Percentiles rank a stretch among this genome's conserved stretches.
These are phyloP conservation scores for Myiagra hebetior DNA, from an alignment of 2,113 vertebrate genomes.

Conservation along the genomic window DNA sequence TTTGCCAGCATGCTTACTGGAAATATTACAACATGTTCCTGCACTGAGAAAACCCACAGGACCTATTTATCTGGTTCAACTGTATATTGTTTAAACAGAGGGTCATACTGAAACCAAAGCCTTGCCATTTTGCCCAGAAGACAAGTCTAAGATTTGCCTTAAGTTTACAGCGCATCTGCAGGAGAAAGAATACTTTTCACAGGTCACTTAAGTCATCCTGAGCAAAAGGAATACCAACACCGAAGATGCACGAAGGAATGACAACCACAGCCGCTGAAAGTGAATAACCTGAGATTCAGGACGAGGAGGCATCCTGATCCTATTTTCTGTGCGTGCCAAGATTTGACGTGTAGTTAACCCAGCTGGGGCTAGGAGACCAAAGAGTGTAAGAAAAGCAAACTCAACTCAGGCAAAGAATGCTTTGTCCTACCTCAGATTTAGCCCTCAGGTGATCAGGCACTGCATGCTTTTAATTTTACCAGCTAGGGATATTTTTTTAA, in stretches of 20 bases:
- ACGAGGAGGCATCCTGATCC: background rate
- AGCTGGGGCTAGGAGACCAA: conserved; percentile 5
- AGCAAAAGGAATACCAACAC: background rate
- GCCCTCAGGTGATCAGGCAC: conserved; percentile 44
- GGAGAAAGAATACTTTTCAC: background rate
- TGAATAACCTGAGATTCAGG: background rate
- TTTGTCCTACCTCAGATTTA: conserved; percentile 34
- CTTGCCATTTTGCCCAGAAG: background rate
- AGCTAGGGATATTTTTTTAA: background rate
- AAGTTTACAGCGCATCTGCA: background rate
- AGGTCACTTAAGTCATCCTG: background rate
- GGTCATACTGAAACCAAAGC: background rate
- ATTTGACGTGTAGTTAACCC: conserved; percentile 24
- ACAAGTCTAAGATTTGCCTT: background rate
- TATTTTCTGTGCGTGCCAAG: background rate
- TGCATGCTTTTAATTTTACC: conserved; percentile 63
- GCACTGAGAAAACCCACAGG: background rate
- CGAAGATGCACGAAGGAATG: background rate
- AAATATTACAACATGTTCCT: conserved; percentile 32
- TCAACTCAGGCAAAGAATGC: background rate
- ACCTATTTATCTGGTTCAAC: conserved; percentile 12
- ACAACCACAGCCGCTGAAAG: background rate
- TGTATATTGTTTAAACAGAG: background rate
- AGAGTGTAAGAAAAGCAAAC: conserved; percentile 22
- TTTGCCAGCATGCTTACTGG: conserved; percentile 33